phyloP scores from a whole-genome alignment of 1,140 invertebrate species.

The Aphelinus certus region DNA sequence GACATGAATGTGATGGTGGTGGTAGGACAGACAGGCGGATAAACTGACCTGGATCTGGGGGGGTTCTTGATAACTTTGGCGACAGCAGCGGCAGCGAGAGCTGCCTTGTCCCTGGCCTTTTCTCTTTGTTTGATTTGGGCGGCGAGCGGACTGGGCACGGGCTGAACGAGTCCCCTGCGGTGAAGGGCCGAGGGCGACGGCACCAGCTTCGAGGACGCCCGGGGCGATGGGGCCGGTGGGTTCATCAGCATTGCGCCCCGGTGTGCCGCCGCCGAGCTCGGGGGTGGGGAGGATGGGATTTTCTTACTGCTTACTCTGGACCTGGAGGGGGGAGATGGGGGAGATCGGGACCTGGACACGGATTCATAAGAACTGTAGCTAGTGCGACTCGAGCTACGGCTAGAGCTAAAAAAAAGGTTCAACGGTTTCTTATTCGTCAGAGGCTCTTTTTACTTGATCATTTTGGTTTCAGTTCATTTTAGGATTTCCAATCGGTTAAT shows the following conservation, averaged over 20 bases:
- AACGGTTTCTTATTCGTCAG: slow-evolving; percentile 38
- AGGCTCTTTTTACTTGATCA: slow-evolving; percentile 19
- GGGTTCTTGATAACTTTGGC: slow-evolving; percentile 64
- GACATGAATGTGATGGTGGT: too few relatives aligned
- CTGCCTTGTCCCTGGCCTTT: slow-evolving; percentile 58
- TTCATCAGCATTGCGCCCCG: slow-evolving; percentile 74
- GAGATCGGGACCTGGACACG: slow-evolving; percentile 67
- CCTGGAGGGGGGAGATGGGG: slow-evolving; percentile 67
- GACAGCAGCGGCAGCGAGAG: slow-evolving; percentile 58
- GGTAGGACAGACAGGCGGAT: too few relatives aligned
- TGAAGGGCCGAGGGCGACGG: slow-evolving; percentile 56
- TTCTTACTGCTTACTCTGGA: slow-evolving; percentile 57
- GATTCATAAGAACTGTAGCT: slow-evolving; percentile 68
- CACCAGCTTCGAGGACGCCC: slow-evolving; percentile 54
- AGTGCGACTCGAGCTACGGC: slow-evolving; percentile 66
- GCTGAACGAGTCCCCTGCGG: slow-evolving; percentile 61
- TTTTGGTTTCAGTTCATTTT: slow-evolving; percentile 9
- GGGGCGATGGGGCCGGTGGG: slow-evolving; percentile 72
- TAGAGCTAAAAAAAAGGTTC: slow-evolving; percentile 62
- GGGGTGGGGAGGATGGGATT: slow-evolving; percentile 53
- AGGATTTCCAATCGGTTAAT: too few relatives aligned
- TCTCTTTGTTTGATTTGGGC: slow-evolving; percentile 58
- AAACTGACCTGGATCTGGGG: slow-evolving; percentile 60
- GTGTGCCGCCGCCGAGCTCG: slow-evolving; percentile 46
- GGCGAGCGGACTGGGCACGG: slow-evolving; percentile 57